Conservation (phyloP, 1,140 invertebrate species). For the Eulimnadia texana region DNA sequence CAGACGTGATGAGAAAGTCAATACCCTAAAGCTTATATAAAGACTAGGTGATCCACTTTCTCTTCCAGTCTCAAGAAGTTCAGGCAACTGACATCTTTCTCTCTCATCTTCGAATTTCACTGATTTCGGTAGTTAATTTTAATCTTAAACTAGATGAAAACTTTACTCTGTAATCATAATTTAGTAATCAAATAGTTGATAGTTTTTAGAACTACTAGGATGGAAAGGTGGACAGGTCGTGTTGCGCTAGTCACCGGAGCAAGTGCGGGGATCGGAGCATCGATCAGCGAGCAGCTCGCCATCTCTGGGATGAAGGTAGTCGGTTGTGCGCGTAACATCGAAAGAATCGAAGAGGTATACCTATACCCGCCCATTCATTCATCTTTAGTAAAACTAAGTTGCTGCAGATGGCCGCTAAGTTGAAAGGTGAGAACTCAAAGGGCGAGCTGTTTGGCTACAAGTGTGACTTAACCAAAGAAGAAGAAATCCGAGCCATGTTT, state of each 20-base stretch:
- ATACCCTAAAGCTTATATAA: too few species aligned
- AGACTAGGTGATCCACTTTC: too few species aligned
- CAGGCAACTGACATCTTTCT: too few species aligned
- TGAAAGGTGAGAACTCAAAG: background rate
- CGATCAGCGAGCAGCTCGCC: conserved; percentile 34
- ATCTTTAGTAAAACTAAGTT: background rate
- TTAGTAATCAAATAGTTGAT: too few species aligned
- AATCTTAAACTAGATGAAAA: too few species aligned
- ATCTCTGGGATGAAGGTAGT: conserved; percentile 46
- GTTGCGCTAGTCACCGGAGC: conserved; percentile 57
- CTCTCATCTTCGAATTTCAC: too few species aligned
- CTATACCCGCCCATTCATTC: too few species aligned
- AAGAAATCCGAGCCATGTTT: conserved; percentile 48
- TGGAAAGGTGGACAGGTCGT: conserved; percentile 49
- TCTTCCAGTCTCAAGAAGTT: too few species aligned
- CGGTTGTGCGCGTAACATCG: conserved; percentile 46
- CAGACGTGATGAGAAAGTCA: too few species aligned
- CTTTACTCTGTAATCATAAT: too few species aligned
- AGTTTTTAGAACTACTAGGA: conserved; percentile 26
- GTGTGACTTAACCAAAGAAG: conserved; percentile 49
- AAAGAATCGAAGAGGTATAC: conserved; percentile 35
- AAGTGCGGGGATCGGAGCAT: conserved; percentile 50
- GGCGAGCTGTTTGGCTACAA: conserved; percentile 33
- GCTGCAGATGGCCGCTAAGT: background rate
- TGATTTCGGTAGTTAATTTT: too few species aligned